Evolutionary conservation across 2,113 vertebrate genomes (phyloP).

Genomic region (Riparia riparia): DNA sequence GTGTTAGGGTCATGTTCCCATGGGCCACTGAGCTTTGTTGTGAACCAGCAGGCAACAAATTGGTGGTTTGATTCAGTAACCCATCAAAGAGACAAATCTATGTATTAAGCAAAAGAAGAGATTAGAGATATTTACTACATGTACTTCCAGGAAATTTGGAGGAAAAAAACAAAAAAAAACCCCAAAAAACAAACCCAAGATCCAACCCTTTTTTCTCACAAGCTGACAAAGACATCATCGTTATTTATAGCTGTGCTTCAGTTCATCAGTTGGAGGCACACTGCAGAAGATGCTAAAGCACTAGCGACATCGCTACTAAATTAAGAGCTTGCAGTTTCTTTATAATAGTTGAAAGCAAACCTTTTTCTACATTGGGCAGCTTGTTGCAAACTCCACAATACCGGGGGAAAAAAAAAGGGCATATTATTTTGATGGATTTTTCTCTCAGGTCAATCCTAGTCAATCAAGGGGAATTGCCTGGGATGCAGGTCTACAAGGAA

Average conservation of each 20-base stretch:
- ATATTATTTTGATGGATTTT: conserved; percentile 16
- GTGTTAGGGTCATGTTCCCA: rapidly evolving
- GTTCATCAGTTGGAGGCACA: conserved; percentile 39
- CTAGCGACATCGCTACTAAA: conserved; percentile 16
- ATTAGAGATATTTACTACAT: background rate
- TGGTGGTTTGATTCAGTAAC: background rate
- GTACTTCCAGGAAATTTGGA: background rate
- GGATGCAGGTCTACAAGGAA: background rate
- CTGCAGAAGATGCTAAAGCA: conserved; percentile 29
- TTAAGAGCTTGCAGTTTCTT: conserved; percentile 37
- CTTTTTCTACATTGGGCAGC: background rate
- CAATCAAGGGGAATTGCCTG: background rate
- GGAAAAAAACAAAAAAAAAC: background rate
- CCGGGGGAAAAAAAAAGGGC: background rate
- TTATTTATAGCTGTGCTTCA: conserved; percentile 62
- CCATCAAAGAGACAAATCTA: background rate
- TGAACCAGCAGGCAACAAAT: background rate
- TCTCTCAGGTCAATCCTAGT: background rate
- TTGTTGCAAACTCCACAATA: background rate
- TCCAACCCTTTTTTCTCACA: conserved; percentile 32
- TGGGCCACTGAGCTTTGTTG: background rate
- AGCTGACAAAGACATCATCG: conserved; percentile 38
- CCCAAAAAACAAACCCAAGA: background rate
- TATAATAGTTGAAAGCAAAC: conserved; percentile 38
- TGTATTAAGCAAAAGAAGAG: background rate